phyloP scores from a whole-genome alignment of 2,797 vertebrate species.

The Centroberyx gerrardi region DNA sequence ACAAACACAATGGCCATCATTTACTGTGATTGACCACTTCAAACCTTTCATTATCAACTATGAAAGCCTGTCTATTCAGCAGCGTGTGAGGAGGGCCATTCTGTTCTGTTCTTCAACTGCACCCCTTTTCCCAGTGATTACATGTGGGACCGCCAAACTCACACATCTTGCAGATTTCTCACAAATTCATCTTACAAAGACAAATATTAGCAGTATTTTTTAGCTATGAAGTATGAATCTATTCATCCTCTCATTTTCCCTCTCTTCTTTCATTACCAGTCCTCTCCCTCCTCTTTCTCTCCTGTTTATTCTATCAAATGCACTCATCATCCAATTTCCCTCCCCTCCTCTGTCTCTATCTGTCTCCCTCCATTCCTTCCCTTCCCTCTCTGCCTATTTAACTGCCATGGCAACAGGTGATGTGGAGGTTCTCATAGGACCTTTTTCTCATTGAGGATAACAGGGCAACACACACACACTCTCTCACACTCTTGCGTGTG shows the following conservation, averaged over 20 bases:
- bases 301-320: slow-evolving; percentile 64
- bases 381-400: slow-evolving; percentile 77
- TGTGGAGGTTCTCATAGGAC: slow-evolving; percentile 76
- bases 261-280: slow-evolving; percentile 33
- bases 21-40: slow-evolving; percentile 12
- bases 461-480: slow-evolving; percentile 44
- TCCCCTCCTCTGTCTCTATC: slow-evolving; percentile 34
- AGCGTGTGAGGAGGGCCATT: slow-evolving; percentile 5
- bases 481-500: slow-evolving; percentile 5
- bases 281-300: slow-evolving; percentile 29
- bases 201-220: not conserved
- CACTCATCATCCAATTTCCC: slow-evolving; percentile 71
- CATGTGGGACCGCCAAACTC: slow-evolving; percentile 6
- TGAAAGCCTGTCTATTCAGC: slow-evolving; percentile 14
- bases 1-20: not conserved
- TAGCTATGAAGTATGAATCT: not conserved
- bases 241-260: slow-evolving; percentile 3
- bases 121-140: slow-evolving; percentile 18
- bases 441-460: slow-evolving; percentile 71
- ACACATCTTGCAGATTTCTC: slow-evolving; percentile 5
- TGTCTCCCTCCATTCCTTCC: slow-evolving; percentile 71
- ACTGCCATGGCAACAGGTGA: slow-evolving; percentile 87
- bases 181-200: not conserved
- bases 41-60: slow-evolving; percentile 30
- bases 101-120: slow-evolving; percentile 3